A percentile compares a stretch with the other conserved stretches of the same genome.
These are phyloP conservation scores for Phainopepla nitens DNA, from an alignment of 2,113 vertebrate species.

Conservation along the genomic window DNA sequence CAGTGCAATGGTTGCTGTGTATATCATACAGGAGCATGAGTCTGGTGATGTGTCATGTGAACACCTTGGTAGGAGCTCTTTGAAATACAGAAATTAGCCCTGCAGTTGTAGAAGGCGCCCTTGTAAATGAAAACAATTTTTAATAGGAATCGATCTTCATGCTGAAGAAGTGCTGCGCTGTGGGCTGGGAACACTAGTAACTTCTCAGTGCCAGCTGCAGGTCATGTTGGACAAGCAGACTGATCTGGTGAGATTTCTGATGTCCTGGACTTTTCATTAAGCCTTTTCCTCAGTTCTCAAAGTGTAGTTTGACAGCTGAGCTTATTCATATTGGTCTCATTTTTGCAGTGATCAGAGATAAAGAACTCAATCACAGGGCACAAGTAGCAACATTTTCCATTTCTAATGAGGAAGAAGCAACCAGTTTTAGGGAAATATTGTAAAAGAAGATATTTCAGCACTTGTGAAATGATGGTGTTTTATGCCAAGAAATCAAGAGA, in stretches of 20 bases:
- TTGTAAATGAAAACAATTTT: neutral
- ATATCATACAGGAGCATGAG: accelerated
- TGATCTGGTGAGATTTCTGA: neutral
- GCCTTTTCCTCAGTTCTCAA: neutral
- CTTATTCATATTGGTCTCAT: neutral
- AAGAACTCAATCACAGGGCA: neutral
- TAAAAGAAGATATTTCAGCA: neutral
- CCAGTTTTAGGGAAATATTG: neutral
- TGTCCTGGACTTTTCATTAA: neutral
- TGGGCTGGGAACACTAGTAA: neutral
- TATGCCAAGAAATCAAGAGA: neutral
- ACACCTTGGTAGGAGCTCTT: neutral
- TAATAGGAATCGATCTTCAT: neutral
- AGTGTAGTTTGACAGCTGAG: neutral
- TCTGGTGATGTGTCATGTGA: neutral
- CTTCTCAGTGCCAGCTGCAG: neutral
- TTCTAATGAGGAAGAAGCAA: neutral
- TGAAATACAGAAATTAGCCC: neutral
- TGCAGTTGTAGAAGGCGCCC: neutral
- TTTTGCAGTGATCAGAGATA: neutral
- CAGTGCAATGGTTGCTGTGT: neutral
- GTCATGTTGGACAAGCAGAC: neutral
- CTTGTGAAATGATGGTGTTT: neutral
- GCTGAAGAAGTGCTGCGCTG: neutral
- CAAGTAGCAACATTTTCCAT: neutral